These are phyloP conservation scores for Lutjanus argentimaculatus DNA, from an alignment of 2,797 vertebrate genomes.

Conservation along the genomic window DNA sequence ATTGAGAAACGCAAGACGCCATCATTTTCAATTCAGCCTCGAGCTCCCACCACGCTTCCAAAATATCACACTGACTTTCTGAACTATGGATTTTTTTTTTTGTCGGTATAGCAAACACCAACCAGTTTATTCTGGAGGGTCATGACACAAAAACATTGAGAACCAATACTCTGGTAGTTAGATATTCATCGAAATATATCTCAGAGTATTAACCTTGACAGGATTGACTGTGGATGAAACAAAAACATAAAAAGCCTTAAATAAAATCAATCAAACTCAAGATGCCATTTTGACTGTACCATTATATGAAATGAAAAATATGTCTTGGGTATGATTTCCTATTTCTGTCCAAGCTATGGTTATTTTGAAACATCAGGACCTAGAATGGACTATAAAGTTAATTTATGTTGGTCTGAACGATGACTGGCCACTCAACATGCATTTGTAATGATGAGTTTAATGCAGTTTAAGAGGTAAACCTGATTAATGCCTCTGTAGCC, in stretches of 20 bases:
- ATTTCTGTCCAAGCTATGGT: not conserved
- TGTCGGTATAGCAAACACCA: no score
- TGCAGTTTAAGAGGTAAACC: slow-evolving; percentile 34
- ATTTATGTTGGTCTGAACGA: not conserved
- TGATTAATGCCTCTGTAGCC: slow-evolving; percentile 36
- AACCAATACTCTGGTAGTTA: no score
- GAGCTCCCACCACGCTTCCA: no score
- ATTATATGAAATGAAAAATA: slow-evolving; percentile 4
- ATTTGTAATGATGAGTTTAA: slow-evolving; percentile 34
- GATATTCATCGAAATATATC: not conserved
- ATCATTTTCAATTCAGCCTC: no score
- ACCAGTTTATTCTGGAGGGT: no score
- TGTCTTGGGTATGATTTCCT: not conserved
- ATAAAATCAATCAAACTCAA: not conserved
- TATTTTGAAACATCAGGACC: not conserved
- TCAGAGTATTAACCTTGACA: not conserved
- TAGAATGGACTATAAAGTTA: not conserved
- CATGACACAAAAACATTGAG: no score
- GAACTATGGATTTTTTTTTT: no score
- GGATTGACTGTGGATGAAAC: not conserved
- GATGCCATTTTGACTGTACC: not conserved
- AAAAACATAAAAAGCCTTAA: not conserved
- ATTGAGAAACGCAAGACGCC: no score
- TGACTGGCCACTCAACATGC: not conserved
- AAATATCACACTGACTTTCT: no score